Evolutionary conservation across 2,888 invertebrate genomes (phyloP), one percentile per base, ranked within the genome.

Genomic region (Diachrysia chrysitis): DNA sequence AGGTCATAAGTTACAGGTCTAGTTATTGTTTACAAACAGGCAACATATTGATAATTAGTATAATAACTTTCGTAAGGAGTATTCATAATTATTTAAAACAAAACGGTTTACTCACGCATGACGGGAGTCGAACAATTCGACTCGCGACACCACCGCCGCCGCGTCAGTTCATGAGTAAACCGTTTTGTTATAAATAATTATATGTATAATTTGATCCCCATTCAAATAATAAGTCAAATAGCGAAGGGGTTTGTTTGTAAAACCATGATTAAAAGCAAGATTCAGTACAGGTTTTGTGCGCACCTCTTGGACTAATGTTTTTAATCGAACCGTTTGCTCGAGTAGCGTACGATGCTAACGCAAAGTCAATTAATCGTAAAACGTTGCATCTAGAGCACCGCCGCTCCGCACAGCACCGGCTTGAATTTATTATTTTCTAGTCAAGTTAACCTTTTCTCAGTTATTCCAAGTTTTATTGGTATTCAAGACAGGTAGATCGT

Each of bases 281-380:
- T 63, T 25, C 42, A 37, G 21, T 48, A 54, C 54, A 21, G 54
- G 65, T 66, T 58, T 17, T 17, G 51, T 21, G 23, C 19, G 29
- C 62, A 58, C 65, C 58, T 70, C 56, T 69, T 60, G 55, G 14
- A 23, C 53, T 54, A 71, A 63, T 66, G 56, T 54, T 61, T 70
- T 73, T 63, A 77, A 67, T 69, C 12, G 62, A 66, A 60, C 55
- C 37, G 53, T 64, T 57, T 73, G 54, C 64, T 68, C 62, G 51
- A 17, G 48, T 19, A 21, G 32, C 55, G 35, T 66, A 58, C 72
- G 48, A 65, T 54, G 63, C 21, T 55, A 62, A 58, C 37, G 37
- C 53, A 63, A 63, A 78, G 25, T 56, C 55, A 73, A 69, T 76
- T 64, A 73, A 70, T 53, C 19, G 60, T 61, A 54, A 65, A 67